A percentile compares a stretch with the other conserved stretches of the same genome.
phyloP scores from a whole-genome alignment of 1,140 invertebrate species.

The Aethina tumida region DNA sequence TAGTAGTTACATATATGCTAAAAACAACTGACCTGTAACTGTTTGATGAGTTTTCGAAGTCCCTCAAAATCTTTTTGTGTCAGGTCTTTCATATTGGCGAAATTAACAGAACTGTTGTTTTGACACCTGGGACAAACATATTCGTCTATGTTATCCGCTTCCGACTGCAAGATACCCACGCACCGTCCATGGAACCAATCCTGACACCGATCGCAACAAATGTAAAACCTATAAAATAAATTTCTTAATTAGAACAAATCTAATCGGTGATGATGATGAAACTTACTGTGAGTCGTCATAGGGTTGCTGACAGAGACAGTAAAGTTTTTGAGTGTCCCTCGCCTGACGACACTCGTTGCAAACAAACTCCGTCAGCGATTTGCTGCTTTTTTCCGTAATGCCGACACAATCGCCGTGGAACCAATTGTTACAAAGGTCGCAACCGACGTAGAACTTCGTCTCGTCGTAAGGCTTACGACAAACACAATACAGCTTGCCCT shows the following conservation, averaged over 20 bases:
- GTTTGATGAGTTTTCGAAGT: conserved; percentile 76
- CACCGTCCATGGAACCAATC: conserved; percentile 99
- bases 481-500: conserved; percentile 58
- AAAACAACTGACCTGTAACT: conserved; percentile 62
- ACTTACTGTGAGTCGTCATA: conserved; percentile 96
- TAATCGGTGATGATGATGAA: conserved; percentile 7
- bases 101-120: conserved; percentile 76
- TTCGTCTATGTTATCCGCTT: conserved; percentile 90
- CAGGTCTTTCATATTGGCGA: conserved; percentile 82
- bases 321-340: conserved; percentile 82
- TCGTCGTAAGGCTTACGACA: conserved; percentile 94
- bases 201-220: conserved; percentile 95
- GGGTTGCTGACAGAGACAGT: conserved; percentile 90
- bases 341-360: conserved; percentile 81
- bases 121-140: conserved; percentile 96
- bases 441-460: conserved; percentile 95
- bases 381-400: conserved; percentile 87
- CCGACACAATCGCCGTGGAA: conserved; percentile 96
- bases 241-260: conserved; percentile 5
- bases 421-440: conserved; percentile 96
- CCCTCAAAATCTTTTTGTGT: conserved; percentile 73
- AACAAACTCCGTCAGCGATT: conserved; percentile 80
- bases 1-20: not conserved
- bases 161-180: conserved; percentile 89
- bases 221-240: conserved; percentile 67